These are phyloP conservation scores for Urocitellus parryii DNA, from an alignment of 2,113 vertebrate species.

Conservation along the genomic window DNA sequence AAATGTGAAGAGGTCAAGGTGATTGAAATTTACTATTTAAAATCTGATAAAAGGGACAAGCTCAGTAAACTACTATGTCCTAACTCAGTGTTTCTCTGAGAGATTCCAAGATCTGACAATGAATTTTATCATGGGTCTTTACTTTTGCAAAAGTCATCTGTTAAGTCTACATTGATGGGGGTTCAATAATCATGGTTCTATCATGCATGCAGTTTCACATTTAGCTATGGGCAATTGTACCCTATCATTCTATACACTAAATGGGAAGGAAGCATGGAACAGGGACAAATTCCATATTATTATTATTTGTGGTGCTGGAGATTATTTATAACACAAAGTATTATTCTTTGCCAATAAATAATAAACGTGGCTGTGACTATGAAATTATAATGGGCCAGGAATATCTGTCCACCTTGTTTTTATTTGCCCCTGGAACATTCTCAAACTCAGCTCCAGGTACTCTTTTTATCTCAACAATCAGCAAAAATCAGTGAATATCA, in stretches of 20 bases:
- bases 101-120: constrained; percentile 12
- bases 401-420: neutral
- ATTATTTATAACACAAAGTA: neutral
- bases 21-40: neutral
- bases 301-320: too few species aligned
- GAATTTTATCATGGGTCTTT: constrained; percentile 7
- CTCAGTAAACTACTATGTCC: neutral
- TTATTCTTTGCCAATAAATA: neutral
- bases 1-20: constrained; percentile 10
- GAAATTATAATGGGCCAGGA: neutral
- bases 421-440: neutral
- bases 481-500: neutral
- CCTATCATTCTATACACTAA: neutral
- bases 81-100: constrained; percentile 15
- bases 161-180: neutral
- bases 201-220: neutral
- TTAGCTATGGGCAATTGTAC: neutral
- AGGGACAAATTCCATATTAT: too few species aligned
- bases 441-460: neutral
- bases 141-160: neutral
- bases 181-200: neutral
- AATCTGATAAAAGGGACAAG: neutral
- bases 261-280: too few species aligned
- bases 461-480: neutral
- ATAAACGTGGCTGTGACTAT: neutral